Evolutionary conservation across 2,888 invertebrate species (phyloP).

Genomic region (Romanomermis culicivorax): DNA sequence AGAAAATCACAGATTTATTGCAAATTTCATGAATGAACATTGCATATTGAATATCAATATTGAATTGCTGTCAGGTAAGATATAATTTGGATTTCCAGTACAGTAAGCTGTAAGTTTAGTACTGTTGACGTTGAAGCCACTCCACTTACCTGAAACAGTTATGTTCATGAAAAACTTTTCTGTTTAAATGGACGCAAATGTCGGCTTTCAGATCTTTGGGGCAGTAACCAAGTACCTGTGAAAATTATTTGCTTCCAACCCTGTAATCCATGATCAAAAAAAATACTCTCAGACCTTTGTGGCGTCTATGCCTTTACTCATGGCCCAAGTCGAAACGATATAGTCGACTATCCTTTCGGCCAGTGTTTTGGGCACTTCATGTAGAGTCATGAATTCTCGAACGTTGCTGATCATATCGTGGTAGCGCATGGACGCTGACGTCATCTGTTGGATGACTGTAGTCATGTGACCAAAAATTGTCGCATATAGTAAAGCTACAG

Average conservation of each 20-base stretch:
- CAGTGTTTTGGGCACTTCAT: conserved; percentile 88
- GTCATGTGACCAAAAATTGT: conserved; percentile 99
- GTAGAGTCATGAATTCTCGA: conserved; percentile 96
- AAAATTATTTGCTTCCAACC: too few species aligned
- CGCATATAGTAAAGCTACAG: conserved; percentile 76
- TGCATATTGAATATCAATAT: too few species aligned
- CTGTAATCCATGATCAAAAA: too few species aligned
- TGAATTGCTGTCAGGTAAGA: too few species aligned
- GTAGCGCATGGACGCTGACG: conserved; percentile 85
- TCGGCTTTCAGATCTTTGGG: conserved; percentile 99
- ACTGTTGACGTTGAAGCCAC: too few species aligned
- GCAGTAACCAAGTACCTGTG: conserved; percentile 91
- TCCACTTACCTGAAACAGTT: conserved; percentile 43
- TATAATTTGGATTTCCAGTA: too few species aligned
- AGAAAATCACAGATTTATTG: too few species aligned
- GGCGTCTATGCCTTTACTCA: conserved; percentile 96
- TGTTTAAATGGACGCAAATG: conserved; percentile 95
- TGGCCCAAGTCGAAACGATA: conserved; percentile 98
- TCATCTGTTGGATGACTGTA: conserved; percentile 95
- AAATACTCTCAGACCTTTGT: conserved; percentile 53
- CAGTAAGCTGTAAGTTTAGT: too few species aligned
- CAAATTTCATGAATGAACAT: too few species aligned
- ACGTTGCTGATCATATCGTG: conserved; percentile 99
- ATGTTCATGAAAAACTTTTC: conserved; percentile 54
- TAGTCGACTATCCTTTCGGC: conserved; percentile 99